These are phyloP conservation scores for Arothron firmamentum DNA, from an alignment of 2,113 vertebrate species.

Conservation along the genomic window DNA sequence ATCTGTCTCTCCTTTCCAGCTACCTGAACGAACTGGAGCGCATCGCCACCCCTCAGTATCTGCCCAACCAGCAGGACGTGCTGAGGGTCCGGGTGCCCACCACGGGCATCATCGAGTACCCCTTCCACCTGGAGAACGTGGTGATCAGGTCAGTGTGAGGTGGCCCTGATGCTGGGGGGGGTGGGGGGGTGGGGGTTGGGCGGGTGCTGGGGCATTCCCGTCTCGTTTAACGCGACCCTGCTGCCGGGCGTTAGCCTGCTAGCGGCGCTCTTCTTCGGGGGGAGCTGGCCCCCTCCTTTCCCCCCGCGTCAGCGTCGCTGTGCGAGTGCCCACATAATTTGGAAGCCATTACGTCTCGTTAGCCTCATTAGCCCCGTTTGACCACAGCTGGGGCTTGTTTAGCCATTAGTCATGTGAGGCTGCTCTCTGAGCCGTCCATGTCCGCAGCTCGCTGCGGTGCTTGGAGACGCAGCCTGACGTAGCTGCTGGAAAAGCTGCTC, in stretches of 20 bases:
- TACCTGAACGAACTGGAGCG: conserved; percentile 80
- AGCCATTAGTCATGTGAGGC: background rate
- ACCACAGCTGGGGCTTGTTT: conserved; percentile 4
- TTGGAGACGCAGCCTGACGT: background rate
- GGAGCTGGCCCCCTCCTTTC: too few species aligned
- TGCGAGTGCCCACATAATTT: too few species aligned
- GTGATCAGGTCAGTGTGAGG: conserved; percentile 77
- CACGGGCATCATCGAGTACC: conserved; percentile 83
- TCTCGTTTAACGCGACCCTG: too few species aligned
- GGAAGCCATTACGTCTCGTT: too few species aligned
- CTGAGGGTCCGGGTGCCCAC: conserved; percentile 81
- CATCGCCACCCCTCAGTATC: conserved; percentile 68
- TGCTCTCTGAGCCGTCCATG: background rate
- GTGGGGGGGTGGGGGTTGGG: too few species aligned
- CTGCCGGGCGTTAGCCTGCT: too few species aligned
- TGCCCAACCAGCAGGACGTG: conserved; percentile 83
- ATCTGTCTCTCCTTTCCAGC: conserved; percentile 51
- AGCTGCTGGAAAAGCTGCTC: background rate
- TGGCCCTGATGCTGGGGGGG: too few species aligned
- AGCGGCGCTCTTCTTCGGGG: too few species aligned
- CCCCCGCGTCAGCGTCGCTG: too few species aligned
- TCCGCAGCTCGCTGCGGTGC: background rate
- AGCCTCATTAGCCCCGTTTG: background rate
- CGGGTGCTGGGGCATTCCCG: too few species aligned
- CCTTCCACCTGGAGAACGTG: conserved; percentile 82